Conservation (phyloP, 2,888 invertebrate species). For the Notocelia uddmanniana region DNA sequence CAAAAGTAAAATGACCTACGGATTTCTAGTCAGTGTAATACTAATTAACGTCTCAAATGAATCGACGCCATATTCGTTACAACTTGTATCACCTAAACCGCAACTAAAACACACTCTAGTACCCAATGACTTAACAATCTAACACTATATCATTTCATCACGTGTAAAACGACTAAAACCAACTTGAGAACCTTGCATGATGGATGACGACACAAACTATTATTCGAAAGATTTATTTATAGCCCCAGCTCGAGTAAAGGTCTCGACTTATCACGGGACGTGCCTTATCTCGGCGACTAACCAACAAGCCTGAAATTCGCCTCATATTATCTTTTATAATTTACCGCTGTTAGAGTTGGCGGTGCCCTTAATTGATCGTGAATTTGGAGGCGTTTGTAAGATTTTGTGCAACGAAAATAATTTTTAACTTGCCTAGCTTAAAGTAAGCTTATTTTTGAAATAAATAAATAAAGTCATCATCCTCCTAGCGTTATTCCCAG, state of each 20-base stretch:
- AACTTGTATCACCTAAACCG: no score
- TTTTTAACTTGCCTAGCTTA: no score
- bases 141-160: slow-evolving; percentile 31
- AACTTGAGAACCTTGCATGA: slow-evolving; percentile 43
- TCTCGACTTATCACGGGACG: slow-evolving; percentile 53
- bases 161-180: slow-evolving; percentile 24
- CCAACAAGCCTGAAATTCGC: slow-evolving; percentile 55
- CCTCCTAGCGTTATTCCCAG: no score
- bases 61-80: no score
- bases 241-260: slow-evolving; percentile 55
- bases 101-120: not conserved
- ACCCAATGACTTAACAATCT: slow-evolving; percentile 6
- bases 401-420: not conserved
- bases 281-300: slow-evolving; percentile 61
- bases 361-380: slow-evolving; percentile 41
- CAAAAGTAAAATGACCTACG: no score
- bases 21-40: no score
- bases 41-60: no score
- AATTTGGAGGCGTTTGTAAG: slow-evolving; percentile 19
- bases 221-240: slow-evolving; percentile 50
- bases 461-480: no score
- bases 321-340: slow-evolving; percentile 58
- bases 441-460: no score
- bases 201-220: slow-evolving; percentile 45
- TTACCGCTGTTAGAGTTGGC: slow-evolving; percentile 51